A percentile compares a stretch with the other conserved stretches of the same genome.
Conservation (phyloP, 2,797 vertebrate genomes). For the Glossophaga mutica region DNA sequence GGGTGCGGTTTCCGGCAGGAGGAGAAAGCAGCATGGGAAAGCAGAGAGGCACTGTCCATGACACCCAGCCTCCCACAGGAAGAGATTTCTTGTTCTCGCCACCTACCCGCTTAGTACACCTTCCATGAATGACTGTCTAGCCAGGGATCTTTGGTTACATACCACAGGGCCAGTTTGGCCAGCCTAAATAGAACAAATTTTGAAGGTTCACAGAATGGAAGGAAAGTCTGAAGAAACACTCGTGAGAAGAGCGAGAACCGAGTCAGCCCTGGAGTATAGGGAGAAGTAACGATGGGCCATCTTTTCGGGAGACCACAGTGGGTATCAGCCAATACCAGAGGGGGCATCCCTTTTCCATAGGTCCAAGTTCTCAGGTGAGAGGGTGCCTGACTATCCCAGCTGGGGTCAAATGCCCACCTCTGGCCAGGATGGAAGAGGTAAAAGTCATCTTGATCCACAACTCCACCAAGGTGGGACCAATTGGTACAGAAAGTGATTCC, state of each 20-base stretch:
- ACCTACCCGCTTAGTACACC: neutral
- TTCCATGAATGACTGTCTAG: neutral
- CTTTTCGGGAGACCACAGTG: neutral
- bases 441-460: neutral
- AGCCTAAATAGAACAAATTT: neutral
- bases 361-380: neutral
- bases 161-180: neutral
- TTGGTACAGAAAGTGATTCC: neutral
- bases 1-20: too few species aligned
- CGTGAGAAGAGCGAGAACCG: neutral
- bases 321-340: neutral
- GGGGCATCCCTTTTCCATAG: neutral
- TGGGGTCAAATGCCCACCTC: too few species aligned
- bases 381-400: neutral
- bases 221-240: neutral
- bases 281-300: neutral
- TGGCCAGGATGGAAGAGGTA: too few species aligned
- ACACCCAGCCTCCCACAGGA: fast-evolving
- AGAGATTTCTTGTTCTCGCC: neutral
- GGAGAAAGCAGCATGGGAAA: neutral
- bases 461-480: neutral
- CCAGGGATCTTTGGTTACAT: neutral
- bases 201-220: neutral
- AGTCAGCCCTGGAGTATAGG: neutral
- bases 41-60: fast-evolving